Evolutionary conservation across 1,140 invertebrate species (phyloP).

Genomic region (Halictus rubicundus): DNA sequence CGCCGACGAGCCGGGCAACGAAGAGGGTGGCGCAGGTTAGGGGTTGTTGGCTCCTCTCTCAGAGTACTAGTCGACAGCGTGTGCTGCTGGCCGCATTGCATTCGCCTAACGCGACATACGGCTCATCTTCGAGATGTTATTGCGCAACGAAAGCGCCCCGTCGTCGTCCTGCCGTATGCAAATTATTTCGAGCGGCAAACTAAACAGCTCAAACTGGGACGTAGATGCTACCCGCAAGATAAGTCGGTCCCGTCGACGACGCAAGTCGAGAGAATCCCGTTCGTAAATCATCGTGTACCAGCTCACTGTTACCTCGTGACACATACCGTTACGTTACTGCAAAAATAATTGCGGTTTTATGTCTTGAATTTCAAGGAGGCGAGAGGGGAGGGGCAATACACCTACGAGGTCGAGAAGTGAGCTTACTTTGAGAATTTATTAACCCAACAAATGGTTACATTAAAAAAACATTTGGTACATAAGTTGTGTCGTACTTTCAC

Average conservation of each 20-base stretch:
- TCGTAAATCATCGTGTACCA: constrained; percentile 17
- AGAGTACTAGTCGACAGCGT: constrained; percentile 36
- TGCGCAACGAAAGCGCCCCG: constrained; percentile 58
- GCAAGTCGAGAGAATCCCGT: background rate
- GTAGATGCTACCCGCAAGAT: constrained; percentile 47
- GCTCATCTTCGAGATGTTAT: constrained; percentile 77
- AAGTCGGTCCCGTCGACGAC: constrained; percentile 11
- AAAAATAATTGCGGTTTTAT: too few species aligned
- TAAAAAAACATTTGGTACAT: too few species aligned
- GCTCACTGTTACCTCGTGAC: background rate
- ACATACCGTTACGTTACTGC: too few species aligned
- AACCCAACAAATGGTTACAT: too few species aligned
- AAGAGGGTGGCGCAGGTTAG: background rate
- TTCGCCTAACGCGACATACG: constrained; percentile 61
- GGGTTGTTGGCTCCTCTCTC: background rate
- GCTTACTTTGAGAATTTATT: too few species aligned
- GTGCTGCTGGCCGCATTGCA: constrained; percentile 36
- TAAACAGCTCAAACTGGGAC: constrained; percentile 66
- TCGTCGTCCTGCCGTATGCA: constrained; percentile 63
- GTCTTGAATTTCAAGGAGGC: too few species aligned
- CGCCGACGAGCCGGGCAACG: constrained; percentile 29
- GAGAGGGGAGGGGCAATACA: too few species aligned
- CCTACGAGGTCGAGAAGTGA: too few species aligned
- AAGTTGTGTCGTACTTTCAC: too few species aligned
- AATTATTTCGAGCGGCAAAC: constrained; percentile 77